Base-by-base conservation (phyloP, 1,140 invertebrate species). In the Rhysida immarginata region DNA sequence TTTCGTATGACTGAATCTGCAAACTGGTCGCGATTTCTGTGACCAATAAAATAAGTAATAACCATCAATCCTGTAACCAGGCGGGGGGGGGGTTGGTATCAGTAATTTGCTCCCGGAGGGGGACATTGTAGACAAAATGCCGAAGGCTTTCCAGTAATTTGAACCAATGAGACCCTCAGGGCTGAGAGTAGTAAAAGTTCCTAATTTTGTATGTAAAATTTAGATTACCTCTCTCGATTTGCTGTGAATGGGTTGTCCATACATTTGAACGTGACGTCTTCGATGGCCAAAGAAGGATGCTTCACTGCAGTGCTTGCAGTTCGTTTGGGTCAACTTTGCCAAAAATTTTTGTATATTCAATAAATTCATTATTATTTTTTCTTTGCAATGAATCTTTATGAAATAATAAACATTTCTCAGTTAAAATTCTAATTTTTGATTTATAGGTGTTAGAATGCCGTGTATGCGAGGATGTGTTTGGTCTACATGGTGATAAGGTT, bases 391-490 rank as follows among this genome's bases (percentile, higher is more conserved):
- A 46, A 46, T 18, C 8, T 5, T 13, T 13, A 46, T 13, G 20
- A 23, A 46, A 46, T 13, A 20, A 20, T 51, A 16, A 25, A 51
- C 13, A 11, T 51, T 26, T 51, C 8, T 51, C 5, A 26, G 16
- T 27, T 25, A 27, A n/a, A 11, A 51, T 26, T 27, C 20, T 11
- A n/a, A 26, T 51, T 51, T 25, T 5, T 25, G 11, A 26, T 54
- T 59, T 56, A 20, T 42, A 76, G 74, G 69, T 77, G 23, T 56
- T 79, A 51, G 78, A 80, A 68, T 81, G 78, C 59, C 65, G 78
- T 27, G 75, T 81, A n/a, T 81, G 78, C 63, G 75, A 79, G 60
- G 78, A 81, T 59, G 72, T 78, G 13, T 81, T 78, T 59, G 68
- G 72, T n/a, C 64, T 77, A 16, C 76, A 78, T 59, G 78, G 78